These are phyloP conservation scores for Uropetala carovei DNA, from an alignment of 2,888 invertebrate genomes.

Conservation along the genomic window DNA sequence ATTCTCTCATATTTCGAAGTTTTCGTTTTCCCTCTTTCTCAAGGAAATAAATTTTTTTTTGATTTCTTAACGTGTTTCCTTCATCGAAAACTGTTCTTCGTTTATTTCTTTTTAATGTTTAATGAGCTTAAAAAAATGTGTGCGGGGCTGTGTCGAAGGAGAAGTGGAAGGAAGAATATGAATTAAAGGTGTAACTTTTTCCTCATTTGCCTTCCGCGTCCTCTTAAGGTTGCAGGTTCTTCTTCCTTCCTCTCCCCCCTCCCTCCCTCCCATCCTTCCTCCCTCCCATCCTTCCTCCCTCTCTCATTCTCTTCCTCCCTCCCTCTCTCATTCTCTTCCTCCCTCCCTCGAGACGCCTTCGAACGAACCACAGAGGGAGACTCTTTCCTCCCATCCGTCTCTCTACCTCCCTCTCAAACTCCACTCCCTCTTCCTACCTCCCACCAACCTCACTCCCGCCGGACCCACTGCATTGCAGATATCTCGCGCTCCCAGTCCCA, in stretches of 20 bases:
- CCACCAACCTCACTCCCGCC: not conserved
- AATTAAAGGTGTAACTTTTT: not conserved
- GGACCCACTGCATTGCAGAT: constrained; percentile 59
- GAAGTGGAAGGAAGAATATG: too few species aligned
- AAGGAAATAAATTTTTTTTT: too few species aligned
- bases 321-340: not conserved
- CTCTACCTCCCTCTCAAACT: not conserved
- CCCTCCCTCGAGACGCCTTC: not conserved
- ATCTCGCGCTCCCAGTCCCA: constrained; percentile 7
- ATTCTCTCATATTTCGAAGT: too few species aligned
- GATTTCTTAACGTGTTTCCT: too few species aligned
- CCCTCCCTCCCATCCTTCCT: not conserved
- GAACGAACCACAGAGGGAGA: too few species aligned
- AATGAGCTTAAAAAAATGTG: too few species aligned
- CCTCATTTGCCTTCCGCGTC: not conserved
- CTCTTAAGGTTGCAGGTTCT: not conserved
- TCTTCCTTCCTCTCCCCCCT: not conserved
- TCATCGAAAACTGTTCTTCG: too few species aligned
- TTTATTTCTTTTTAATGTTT: too few species aligned
- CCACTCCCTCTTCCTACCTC: not conserved
- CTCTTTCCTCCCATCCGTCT: not conserved
- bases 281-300: not conserved
- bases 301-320: not conserved
- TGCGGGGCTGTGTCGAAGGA: too few species aligned
- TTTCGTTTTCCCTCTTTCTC: too few species aligned